phyloP scores from a whole-genome alignment of 2,888 invertebrate species.

The Cryptocheilus praepositus region DNA sequence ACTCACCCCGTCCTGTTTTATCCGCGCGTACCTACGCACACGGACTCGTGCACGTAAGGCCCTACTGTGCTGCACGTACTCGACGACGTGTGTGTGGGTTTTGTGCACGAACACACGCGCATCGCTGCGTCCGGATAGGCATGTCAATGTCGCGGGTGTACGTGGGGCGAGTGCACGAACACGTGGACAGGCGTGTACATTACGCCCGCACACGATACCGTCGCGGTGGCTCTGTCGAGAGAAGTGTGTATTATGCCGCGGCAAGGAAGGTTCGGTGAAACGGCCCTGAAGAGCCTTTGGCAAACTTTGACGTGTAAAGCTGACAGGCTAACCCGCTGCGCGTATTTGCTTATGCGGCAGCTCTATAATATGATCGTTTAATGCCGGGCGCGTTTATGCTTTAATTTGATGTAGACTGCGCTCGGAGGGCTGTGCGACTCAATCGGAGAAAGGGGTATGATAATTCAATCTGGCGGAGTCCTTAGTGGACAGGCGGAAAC shows the following conservation, averaged over 20 bases:
- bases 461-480: no score
- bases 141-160: background rate
- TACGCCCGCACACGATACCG: background rate
- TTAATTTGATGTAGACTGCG: no score
- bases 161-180: background rate
- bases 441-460: no score
- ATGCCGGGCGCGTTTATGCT: slow-evolving; percentile 24
- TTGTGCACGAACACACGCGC: no score
- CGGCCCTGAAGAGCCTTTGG: slow-evolving; percentile 49
- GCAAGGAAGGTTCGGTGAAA: slow-evolving; percentile 34
- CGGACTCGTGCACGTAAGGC: slow-evolving; percentile 1
- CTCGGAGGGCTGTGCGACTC: no score
- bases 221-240: slow-evolving; percentile 8
- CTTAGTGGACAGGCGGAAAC: no score
- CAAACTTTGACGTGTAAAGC: slow-evolving; percentile 50
- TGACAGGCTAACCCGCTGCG: slow-evolving; percentile 29
- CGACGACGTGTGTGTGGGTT: no score
- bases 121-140: background rate
- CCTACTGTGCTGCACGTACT: no score
- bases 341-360: slow-evolving; percentile 31
- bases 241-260: slow-evolving; percentile 27
- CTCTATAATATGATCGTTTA: slow-evolving; percentile 51
- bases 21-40: slow-evolving; percentile 16
- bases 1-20: slow-evolving; percentile 32
- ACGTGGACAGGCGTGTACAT: background rate